Evolutionary conservation across 2,113 vertebrate genomes (phyloP), one percentile per base, ranked within the genome.

Genomic region (Catharus fuscescens): DNA sequence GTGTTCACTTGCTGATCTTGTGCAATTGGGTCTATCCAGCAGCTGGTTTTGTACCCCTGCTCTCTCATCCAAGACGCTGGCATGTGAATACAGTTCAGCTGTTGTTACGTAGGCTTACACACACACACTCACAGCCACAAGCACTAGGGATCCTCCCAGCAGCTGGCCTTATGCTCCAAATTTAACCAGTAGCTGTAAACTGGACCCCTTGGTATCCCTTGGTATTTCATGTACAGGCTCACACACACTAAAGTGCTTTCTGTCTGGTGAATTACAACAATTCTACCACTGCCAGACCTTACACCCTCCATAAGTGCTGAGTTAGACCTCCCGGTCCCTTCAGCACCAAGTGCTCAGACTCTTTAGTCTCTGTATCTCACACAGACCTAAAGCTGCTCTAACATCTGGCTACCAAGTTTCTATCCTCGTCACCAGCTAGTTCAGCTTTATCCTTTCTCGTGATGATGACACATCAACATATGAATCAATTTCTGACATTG

Each of bases 1-100:
- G 11, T 18, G 6, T 26, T 52, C 17, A 3, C 8, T 44, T 80
- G 20, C 47, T 53, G 48, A 18, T 8, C 32, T 85, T 48, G 34
- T 34, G 38, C 14, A 26, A 9, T 10, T 2, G 2, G 16, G 17
- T 52, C 18, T 42, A 8, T 42, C 40, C 14, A 32, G 50, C 11
- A 73, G 18, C 21, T 77, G 29, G 19, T 38, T 25, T 25, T 74
- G 32, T 5, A 73, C 24, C 14, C 10, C 23, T 48, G 28, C 21
- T 53, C 24, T 34, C 34, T 52, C 29, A 52, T 42, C n/a, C 29
- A 24, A 47, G 32, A 8, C 60, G 18, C 20, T 79, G 61, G 7
- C 0, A 0, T 8, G 25, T 16, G 5, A 6, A 15, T 23, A 17
- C 18, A 23, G 8, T 34, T 64, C 71, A 69, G 54, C 44, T 47